Evolutionary conservation across 1,140 invertebrate genomes (phyloP), one percentile per base, ranked within the genome.

Genomic region (Triops cancriformis): DNA sequence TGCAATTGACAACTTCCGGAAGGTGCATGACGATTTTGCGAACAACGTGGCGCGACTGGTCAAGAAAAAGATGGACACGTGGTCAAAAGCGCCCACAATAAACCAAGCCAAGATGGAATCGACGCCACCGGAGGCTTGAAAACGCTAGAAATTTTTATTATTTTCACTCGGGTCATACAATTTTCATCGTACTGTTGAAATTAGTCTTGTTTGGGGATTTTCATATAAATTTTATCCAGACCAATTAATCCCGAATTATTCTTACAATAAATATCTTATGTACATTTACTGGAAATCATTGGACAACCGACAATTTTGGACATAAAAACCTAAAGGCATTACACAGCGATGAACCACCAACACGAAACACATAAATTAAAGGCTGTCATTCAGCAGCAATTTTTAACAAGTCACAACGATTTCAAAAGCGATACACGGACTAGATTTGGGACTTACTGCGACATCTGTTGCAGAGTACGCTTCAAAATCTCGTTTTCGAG

Each of bases 11-110:
- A 76, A 76, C 37, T 76, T 76, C 45, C 7, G 23, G 23, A 41
- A 76, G 23, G 74, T 76, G 9, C 26, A 43, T 9, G 23, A 31
- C 11, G 74, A 76, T 12, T 76, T 76, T 42, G 74, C 74, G 14
- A 45, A 76, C 23, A 31, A 4, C 37, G 26, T 76, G 0, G 23
- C n/a, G 10, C 7, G 42, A 45, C 18, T 26, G 27, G 45, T 76
- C 41, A 26, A 18, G 10, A 27, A 76, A 28, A 76, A 76, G 28
- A n/a, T 43, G 45, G 23, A 41, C 37, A 76, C 26, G 12, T 43
- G 74, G 45, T 27, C 41, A 4, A 64, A 76, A 11, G 26, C 37
- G 23, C 26, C 28, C 26, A 42, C 26, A 10, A 76, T 76, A 9
- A 76, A 76, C 26, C 37, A 26, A 45, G 74, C 74, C 12, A 7